phyloP scores from a whole-genome alignment of 2,888 invertebrate species.

The Blastobasis adustella region DNA sequence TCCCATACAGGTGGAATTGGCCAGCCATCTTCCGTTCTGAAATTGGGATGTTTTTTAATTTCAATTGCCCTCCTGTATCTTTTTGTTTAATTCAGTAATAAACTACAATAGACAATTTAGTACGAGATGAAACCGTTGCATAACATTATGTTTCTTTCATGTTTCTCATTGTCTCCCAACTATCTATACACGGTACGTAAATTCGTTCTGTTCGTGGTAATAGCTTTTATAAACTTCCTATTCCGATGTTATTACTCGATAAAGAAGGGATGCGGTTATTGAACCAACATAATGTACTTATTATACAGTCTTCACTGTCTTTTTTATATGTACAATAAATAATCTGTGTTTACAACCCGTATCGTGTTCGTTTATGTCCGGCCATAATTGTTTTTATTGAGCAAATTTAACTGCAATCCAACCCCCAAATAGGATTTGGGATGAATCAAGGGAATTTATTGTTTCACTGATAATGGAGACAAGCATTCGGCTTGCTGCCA shows the following conservation, averaged over 20 bases:
- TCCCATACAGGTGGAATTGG: too few relatives aligned
- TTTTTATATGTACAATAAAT: slow-evolving; percentile 30
- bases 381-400: slow-evolving; percentile 49
- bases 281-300: slow-evolving; percentile 45
- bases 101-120: too few relatives aligned
- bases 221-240: slow-evolving; percentile 47
- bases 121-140: too few relatives aligned
- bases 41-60: too few relatives aligned
- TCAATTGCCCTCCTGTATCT: too few relatives aligned
- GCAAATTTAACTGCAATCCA: slow-evolving; percentile 33
- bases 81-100: too few relatives aligned
- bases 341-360: slow-evolving; percentile 38
- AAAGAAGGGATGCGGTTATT: slow-evolving; percentile 45
- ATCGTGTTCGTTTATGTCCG: slow-evolving; percentile 36
- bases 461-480: slow-evolving; percentile 5
- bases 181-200: too few relatives aligned
- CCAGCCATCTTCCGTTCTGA: too few relatives aligned
- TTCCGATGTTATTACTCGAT: slow-evolving; percentile 39
- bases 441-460: slow-evolving; percentile 6
- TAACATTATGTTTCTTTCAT: too few relatives aligned
- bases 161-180: too few relatives aligned
- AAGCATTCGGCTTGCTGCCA: slow-evolving; percentile 2
- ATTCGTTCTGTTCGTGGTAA: slow-evolving; percentile 25
- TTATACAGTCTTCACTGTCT: slow-evolving; percentile 42
- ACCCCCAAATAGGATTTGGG: slow-evolving; percentile 10